These are phyloP conservation scores for Cephalopholis sonnerati DNA, from an alignment of 2,113 vertebrate species.

Conservation along the genomic window DNA sequence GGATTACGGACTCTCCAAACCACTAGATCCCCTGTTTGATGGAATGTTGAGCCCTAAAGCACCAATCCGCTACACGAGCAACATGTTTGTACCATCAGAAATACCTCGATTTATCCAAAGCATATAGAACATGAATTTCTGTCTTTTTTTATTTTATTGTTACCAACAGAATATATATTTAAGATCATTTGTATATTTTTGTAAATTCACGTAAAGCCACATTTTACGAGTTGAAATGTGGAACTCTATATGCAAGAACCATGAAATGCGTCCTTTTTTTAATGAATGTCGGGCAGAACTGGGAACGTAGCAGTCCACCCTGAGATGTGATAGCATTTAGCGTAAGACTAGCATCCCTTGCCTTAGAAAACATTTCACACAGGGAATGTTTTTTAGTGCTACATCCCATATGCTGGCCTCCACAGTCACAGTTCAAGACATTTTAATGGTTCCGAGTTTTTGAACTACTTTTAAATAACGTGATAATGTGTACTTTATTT, in stretches of 20 bases:
- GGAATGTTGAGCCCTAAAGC: slow-evolving; percentile 1
- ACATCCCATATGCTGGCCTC: slow-evolving; percentile 31
- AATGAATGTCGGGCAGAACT: slow-evolving; percentile 27
- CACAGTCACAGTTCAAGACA: slow-evolving; percentile 34
- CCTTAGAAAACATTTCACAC: neutral
- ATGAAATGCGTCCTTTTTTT: slow-evolving; percentile 41
- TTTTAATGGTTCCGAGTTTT: slow-evolving; percentile 47
- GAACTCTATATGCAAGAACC: slow-evolving; percentile 75
- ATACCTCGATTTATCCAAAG: slow-evolving; percentile 66
- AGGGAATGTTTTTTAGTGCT: neutral
- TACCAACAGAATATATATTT: slow-evolving; percentile 40
- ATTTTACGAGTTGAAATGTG: slow-evolving; percentile 70
- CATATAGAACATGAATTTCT: slow-evolving; percentile 69
- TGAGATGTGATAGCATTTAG: neutral
- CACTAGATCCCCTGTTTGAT: neutral
- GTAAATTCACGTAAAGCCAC: slow-evolving; percentile 62
- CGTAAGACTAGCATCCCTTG: neutral
- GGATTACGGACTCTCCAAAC: slow-evolving; percentile 5
- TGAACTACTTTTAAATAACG: slow-evolving; percentile 17
- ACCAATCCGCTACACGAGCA: neutral
- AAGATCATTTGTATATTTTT: slow-evolving; percentile 69
- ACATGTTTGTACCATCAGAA: slow-evolving; percentile 45
- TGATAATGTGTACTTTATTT: slow-evolving; percentile 38
- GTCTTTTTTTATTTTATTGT: slow-evolving; percentile 21
- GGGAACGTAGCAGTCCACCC: slow-evolving; percentile 13